Percentiles rank a stretch among this genome's conserved stretches.
These are phyloP conservation scores for Acanthosepion pharaonis DNA, from an alignment of 2,888 invertebrate genomes.

Conservation along the genomic window DNA sequence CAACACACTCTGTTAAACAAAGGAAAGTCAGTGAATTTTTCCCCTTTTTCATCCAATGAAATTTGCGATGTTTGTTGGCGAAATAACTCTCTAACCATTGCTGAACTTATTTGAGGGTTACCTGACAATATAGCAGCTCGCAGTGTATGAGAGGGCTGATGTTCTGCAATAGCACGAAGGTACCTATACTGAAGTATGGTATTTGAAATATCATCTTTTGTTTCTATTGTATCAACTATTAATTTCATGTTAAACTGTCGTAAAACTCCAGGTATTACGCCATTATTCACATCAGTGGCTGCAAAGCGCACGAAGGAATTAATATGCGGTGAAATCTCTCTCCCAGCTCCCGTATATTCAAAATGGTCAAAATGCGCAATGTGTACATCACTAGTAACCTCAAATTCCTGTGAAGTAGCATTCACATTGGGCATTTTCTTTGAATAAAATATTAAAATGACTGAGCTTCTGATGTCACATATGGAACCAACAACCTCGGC, in stretches of 20 bases:
- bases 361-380: slow-evolving; percentile 54
- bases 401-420: not conserved
- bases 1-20: not conserved
- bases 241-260: not conserved
- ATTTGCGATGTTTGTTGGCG: not conserved
- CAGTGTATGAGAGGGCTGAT: not conserved
- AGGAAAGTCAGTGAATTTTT: not conserved
- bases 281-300: slow-evolving; percentile 54
- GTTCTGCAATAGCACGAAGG: no score
- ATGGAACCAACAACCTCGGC: not conserved
- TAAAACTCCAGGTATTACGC: slow-evolving; percentile 50
- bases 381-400: slow-evolving; percentile 53
- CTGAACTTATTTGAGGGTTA: not conserved
- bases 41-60: not conserved
- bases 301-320: slow-evolving; percentile 56
- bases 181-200: not conserved
- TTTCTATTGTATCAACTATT: not conserved
- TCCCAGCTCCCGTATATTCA: slow-evolving; percentile 52
- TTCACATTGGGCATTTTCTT: not conserved
- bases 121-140: not conserved
- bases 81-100: not conserved
- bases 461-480: not conserved
- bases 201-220: not conserved
- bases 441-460: not conserved
- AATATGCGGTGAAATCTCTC: slow-evolving; percentile 52